phyloP scores from a whole-genome alignment of 1,140 invertebrate genomes.

The Homalodisca vitripennis region DNA sequence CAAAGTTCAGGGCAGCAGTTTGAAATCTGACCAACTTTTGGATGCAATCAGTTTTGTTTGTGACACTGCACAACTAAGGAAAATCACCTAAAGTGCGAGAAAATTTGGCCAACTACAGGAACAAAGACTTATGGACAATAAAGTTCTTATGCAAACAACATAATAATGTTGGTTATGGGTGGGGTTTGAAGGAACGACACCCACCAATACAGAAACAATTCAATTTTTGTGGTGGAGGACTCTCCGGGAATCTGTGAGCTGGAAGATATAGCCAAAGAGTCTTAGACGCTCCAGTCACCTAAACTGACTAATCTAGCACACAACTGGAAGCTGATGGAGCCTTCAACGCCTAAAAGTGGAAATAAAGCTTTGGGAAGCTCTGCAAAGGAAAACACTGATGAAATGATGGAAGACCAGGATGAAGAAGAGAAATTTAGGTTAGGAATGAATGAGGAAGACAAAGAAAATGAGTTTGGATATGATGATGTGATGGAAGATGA shows the following conservation, averaged over 20 bases:
- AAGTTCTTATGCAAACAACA: too few species aligned
- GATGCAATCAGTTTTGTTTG: slow-evolving; percentile 24
- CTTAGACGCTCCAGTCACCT: slow-evolving; percentile 14
- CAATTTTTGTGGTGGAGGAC: slow-evolving; percentile 25
- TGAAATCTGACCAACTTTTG: background rate
- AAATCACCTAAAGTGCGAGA: background rate
- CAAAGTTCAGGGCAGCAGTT: background rate
- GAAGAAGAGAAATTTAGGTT: background rate
- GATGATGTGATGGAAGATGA: too few species aligned
- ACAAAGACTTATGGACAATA: slow-evolving; percentile 22
- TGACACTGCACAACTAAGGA: background rate
- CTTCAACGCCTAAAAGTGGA: background rate
- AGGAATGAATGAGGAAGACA: background rate
- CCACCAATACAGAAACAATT: background rate
- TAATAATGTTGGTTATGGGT: too few species aligned
- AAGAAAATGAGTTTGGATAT: background rate
- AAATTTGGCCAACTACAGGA: slow-evolving; percentile 27
- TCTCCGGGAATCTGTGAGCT: slow-evolving; percentile 15
- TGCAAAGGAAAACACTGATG: background rate
- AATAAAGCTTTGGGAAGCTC: background rate
- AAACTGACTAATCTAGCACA: background rate
- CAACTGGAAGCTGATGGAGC: background rate
- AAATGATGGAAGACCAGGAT: background rate
- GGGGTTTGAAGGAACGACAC: slow-evolving; percentile 6
- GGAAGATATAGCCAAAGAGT: slow-evolving; percentile 23